These are phyloP conservation scores for Stenodera caucasica DNA, from an alignment of 2,888 invertebrate species.

Conservation along the genomic window DNA sequence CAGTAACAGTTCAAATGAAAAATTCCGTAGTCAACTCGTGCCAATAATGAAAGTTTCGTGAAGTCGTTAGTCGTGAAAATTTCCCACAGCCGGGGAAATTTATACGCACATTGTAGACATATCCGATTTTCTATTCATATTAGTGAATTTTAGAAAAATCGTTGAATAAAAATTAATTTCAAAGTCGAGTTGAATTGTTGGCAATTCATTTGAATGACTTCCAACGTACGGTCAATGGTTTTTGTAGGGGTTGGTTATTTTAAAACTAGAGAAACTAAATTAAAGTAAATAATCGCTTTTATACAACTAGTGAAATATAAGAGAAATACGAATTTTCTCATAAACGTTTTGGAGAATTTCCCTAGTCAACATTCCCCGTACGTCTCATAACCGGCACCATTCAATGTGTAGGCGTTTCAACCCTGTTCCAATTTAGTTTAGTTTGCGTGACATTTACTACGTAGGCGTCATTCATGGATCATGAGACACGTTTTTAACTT, in stretches of 20 bases:
- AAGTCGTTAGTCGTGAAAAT: neutral
- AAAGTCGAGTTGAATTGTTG: neutral
- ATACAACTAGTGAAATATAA: neutral
- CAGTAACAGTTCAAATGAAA: neutral
- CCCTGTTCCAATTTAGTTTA: constrained; percentile 31
- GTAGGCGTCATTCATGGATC: constrained; percentile 35
- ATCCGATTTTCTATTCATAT: neutral
- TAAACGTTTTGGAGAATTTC: constrained; percentile 2
- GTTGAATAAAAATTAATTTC: neutral
- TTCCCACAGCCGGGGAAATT: neutral
- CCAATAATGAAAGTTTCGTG: constrained; percentile 5
- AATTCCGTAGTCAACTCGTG: neutral
- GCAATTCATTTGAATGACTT: neutral
- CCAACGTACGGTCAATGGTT: neutral
- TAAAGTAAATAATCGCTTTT: neutral
- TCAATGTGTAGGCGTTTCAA: constrained; percentile 33
- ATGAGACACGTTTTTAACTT: constrained; percentile 23
- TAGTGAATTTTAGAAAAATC: neutral
- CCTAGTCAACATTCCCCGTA: neutral
- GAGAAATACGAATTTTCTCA: neutral
- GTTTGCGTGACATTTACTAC: constrained; percentile 28
- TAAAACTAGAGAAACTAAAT: neutral
- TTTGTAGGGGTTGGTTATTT: neutral
- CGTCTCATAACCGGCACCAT: constrained; percentile 30
- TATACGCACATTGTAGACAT: neutral